Evolutionary conservation across 2,113 vertebrate genomes (phyloP), one percentile per base, ranked within the genome.

Genomic region (Gallinago paraguaiae): DNA sequence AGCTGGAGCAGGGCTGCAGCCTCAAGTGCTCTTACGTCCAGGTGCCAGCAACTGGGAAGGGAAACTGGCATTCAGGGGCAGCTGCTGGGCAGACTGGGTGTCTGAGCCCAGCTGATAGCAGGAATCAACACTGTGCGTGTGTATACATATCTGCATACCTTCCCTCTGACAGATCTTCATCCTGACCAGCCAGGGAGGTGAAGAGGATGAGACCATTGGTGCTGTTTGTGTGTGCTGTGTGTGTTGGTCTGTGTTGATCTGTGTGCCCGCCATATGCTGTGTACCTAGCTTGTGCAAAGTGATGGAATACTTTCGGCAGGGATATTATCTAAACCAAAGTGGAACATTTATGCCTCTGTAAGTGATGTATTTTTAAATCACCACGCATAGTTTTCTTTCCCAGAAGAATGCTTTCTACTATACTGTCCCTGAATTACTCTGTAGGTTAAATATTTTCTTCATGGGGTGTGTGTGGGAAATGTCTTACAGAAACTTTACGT

Each of bases 401-500:
- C 13, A 28, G 46, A 67, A 79, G 11, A 13, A 20, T 54, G 30
- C 11, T 67, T 50, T 35, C 60, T 59, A 11, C 17, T 59, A 7
- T 46, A 53, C 51, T 56, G 31, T 53, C 22, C 10, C 33, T 31
- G 19, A 93, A 68, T 61, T 71, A 71, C 20, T 82, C 27, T 54
- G n/a, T 54, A 37, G 11, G 19, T 67, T 86, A 90, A 78, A 13
- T 50, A 65, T 83, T 64, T 89, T 72, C 33, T 79, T 54, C 54
- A 59, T 43, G 48, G 53, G 11, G 3, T 63, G 17, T 81, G 33
- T 63, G 71, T 5, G 82, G 20, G 35, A 81, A 76, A 72, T 93
- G 60, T 91, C 57, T 93, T 92, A 63, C 91, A 97, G 97, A 90
- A 85, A 33, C 77, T 67, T 80, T 97, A 50, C 7, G 0, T 51